Base-by-base conservation (phyloP, 2,888 invertebrate species). In the Hecatera dysodea region DNA sequence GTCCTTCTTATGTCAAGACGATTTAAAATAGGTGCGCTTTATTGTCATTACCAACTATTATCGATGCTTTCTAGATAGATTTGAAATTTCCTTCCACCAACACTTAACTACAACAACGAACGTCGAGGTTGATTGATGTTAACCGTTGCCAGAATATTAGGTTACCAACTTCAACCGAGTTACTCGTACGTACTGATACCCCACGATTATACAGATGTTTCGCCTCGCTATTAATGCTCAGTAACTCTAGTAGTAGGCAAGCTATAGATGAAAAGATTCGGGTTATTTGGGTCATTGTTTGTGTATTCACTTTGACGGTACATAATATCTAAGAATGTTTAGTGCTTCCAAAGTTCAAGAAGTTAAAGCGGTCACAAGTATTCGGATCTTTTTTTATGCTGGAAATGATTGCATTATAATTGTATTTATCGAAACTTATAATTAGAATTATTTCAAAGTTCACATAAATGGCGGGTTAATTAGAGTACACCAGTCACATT, bases 51-150 rank as follows among this genome's bases (percentile, higher is more conserved):
- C n/a, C 19, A 27, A 4, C 7, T n/a, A 11, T 39, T n/a, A 11
- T 39, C 1, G 1, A 44, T 36, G 24, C 2, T 0, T 12, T 46
- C 55, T 39, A 61, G 71, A 19, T 29, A 75, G 11, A 9, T 52
- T 27, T 0, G 2, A 61, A 46, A 53, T 27, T 22, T 44, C 29
- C 70, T 39, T 27, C 4, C 7, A 12, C 0, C 3, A 11, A 29
- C 12, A 12, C 60, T 6, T 72, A 22, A 44, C 73, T 67, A 33
- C 69, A 75, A 81, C 83, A 60, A 53, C 70, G 55, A 77, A 80
- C 76, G 77, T 81, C 80, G 69, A 78, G 73, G 72, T 85, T 86
- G 86, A 86, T 87, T 86, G 84, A 87, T 86, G 87, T 75, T 86
- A 86, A 83, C 83, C 83, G 82, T 75, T 72, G 69, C 72, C 75